Percentiles rank a stretch among this genome's conserved stretches.
Evolutionary conservation across 2,113 vertebrate genomes (phyloP).

Genomic region (Catharus fuscescens): DNA sequence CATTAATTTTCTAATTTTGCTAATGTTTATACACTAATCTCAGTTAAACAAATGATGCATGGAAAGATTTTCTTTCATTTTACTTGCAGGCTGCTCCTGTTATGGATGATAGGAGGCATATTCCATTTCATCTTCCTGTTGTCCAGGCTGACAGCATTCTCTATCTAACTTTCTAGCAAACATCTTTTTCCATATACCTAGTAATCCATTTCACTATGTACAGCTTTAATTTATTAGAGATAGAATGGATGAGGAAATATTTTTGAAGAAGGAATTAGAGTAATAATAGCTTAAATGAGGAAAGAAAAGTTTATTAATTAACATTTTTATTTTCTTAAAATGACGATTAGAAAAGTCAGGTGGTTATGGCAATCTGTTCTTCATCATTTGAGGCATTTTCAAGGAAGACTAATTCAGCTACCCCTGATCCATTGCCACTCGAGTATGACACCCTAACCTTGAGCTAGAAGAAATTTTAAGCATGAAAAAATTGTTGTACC

Average conservation of each 20-base stretch:
- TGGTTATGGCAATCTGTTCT: background rate
- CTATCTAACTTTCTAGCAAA: background rate
- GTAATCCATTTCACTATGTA: background rate
- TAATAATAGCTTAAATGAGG: background rate
- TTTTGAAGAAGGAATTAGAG: background rate
- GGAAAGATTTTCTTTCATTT: background rate
- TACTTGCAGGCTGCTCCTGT: background rate
- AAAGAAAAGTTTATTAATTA: background rate
- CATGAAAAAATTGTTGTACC: background rate
- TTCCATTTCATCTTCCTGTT: background rate
- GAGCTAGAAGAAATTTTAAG: background rate
- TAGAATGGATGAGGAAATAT: background rate
- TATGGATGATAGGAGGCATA: background rate
- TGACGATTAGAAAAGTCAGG: background rate
- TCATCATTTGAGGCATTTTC: background rate
- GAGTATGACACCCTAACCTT: background rate
- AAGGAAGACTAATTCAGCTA: background rate
- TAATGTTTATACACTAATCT: background rate
- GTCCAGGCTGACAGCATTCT: background rate
- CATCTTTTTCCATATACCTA: background rate
- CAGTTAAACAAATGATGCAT: background rate
- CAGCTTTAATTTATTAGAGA: background rate
- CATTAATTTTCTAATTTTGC: slow-evolving; percentile 20
- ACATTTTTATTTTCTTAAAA: background rate
- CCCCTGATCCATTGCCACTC: background rate